These are phyloP conservation scores for Rotaria magnacalcarata DNA, from an alignment of 2,888 invertebrate species.

Conservation along the genomic window DNA sequence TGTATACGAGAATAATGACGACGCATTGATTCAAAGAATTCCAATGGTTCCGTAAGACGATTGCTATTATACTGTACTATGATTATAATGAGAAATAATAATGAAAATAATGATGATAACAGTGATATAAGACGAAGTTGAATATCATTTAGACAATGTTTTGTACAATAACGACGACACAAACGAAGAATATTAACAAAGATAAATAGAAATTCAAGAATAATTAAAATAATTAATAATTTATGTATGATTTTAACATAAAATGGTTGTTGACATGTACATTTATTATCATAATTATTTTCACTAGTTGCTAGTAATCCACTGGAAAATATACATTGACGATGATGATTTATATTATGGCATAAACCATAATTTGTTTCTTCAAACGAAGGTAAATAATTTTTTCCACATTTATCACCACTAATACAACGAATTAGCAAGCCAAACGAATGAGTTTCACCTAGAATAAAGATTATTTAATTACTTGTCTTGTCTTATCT, in stretches of 20 bases:
- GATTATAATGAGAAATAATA: constrained; percentile 2
- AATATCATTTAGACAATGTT: neutral
- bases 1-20: constrained; percentile 34
- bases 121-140: constrained; percentile 16
- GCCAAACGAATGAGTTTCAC: constrained; percentile 15
- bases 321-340: neutral
- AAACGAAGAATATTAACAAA: constrained; percentile 20
- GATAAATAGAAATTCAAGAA: neutral
- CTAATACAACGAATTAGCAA: neutral
- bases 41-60: neutral
- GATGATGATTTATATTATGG: neutral
- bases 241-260: neutral
- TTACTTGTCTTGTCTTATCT: too few relatives aligned
- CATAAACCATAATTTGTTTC: constrained; percentile 7
- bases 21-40: constrained; percentile 10
- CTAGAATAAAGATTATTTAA: neutral
- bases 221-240: neutral
- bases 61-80: neutral
- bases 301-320: neutral
- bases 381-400: neutral
- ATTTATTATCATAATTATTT: neutral
- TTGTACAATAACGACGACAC: neutral
- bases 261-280: neutral
- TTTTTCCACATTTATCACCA: neutral
- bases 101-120: neutral